phyloP scores from a whole-genome alignment of 2,113 vertebrate genomes.

The Mus pahari region DNA sequence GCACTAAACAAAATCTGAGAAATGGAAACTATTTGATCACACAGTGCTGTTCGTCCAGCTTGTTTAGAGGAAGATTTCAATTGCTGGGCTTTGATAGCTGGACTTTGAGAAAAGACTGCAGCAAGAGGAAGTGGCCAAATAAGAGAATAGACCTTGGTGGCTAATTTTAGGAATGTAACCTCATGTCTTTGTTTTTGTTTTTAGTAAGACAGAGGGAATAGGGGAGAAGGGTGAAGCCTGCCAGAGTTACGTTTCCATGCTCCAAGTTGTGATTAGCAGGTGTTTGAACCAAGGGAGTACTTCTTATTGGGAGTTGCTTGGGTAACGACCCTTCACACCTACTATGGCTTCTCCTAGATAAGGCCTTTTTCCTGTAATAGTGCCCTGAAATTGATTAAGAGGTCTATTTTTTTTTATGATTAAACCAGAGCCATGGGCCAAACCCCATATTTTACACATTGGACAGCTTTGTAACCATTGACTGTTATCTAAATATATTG shows the following conservation, averaged over 20 bases:
- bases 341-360: neutral
- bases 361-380: neutral
- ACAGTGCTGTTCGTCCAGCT: neutral
- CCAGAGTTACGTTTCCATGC: neutral
- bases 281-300: too few relatives aligned
- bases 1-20: too few relatives aligned
- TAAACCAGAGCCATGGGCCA: neutral
- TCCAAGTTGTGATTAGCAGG: too few relatives aligned
- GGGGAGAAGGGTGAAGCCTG: neutral
- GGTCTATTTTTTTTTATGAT: conserved; percentile 26
- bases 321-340: neutral
- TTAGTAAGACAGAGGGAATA: neutral
- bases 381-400: neutral
- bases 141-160: neutral
- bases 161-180: neutral
- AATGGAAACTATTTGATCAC: neutral
- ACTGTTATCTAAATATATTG: neutral
- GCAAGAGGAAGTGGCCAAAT: neutral
- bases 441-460: neutral
- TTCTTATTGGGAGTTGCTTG: too few relatives aligned
- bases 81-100: neutral
- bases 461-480: neutral
- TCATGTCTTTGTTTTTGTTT: neutral
- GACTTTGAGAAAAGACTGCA: neutral
- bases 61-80: neutral